Conservation (phyloP, 2,113 vertebrate genomes). For the Odocoileus virginianus region DNA sequence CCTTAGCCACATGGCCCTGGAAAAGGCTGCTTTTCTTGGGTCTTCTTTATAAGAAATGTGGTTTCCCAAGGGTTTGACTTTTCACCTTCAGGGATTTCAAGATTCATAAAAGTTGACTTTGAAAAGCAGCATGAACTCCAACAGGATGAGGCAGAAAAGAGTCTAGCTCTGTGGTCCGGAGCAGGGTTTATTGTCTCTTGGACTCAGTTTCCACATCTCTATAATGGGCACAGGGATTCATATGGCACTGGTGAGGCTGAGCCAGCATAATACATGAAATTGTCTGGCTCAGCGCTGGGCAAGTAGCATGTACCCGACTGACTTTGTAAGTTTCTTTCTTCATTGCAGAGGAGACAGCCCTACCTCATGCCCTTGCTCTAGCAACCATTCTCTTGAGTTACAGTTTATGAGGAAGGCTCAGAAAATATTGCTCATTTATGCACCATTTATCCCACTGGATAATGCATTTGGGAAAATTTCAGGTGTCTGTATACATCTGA, state of each 20-base stretch:
- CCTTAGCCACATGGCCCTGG: not conserved
- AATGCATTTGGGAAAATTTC: constrained; percentile 32
- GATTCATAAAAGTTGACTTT: not conserved
- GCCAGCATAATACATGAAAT: not conserved
- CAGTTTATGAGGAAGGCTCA: constrained; percentile 49
- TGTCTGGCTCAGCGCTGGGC: not conserved
- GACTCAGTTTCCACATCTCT: not conserved
- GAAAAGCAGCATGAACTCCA: not conserved
- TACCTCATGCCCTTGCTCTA: not conserved
- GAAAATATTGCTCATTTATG: constrained; percentile 63
- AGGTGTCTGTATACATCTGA: constrained; percentile 25
- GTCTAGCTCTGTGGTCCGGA: not conserved
- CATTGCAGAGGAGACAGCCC: not conserved
- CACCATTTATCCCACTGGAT: constrained; percentile 20
- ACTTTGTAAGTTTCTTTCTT: not conserved
- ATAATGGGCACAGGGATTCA: not conserved
- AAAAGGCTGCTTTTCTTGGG: not conserved
- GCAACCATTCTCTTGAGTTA: not conserved
- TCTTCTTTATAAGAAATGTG: not conserved
- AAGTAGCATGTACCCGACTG: rapidly evolving
- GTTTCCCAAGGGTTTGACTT: not conserved
- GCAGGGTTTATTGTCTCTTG: not conserved
- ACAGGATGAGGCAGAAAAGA: not conserved
- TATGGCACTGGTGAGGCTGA: not conserved
- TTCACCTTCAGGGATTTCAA: not conserved